phyloP scores from a whole-genome alignment of 2,888 invertebrate species.

The Eulithis prunata region DNA sequence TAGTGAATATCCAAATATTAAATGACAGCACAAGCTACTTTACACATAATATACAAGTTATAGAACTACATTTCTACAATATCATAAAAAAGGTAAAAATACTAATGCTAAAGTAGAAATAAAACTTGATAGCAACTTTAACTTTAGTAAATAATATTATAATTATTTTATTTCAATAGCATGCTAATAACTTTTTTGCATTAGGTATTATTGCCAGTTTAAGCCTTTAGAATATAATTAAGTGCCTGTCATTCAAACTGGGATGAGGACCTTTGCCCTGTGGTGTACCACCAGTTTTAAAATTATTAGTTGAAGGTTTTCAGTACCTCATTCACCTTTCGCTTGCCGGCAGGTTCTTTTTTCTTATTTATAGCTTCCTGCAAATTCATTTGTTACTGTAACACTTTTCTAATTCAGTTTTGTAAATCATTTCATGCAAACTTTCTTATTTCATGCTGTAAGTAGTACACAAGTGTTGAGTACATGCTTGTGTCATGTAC shows the following conservation, averaged over 20 bases:
- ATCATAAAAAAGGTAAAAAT: constrained; percentile 3
- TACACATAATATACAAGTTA: constrained; percentile 3
- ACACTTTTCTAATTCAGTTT: constrained; percentile 44
- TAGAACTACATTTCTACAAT: constrained; percentile 14
- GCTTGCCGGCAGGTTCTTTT: constrained; percentile 80
- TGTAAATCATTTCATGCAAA: constrained; percentile 27
- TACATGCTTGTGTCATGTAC: not conserved
- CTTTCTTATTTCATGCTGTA: constrained; percentile 9
- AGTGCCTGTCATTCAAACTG: constrained; percentile 15
- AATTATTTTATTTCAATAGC: not conserved
- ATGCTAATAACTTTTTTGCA: not conserved
- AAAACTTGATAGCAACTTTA: not conserved
- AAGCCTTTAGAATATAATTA: not conserved
- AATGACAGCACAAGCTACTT: constrained; percentile 54
- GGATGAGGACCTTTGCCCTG: constrained; percentile 68
- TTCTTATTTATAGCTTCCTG: constrained; percentile 83
- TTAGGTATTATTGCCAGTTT: not conserved
- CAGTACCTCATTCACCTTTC: constrained; percentile 84
- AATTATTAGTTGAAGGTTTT: constrained; percentile 80
- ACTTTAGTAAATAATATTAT: not conserved
- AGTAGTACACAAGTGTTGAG: not conserved
- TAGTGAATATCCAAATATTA: constrained; percentile 28
- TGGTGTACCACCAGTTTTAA: constrained; percentile 51
- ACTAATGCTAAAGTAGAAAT: constrained; percentile 1
- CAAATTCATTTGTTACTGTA: constrained; percentile 74